Percentiles rank a stretch among this genome's conserved stretches.
phyloP scores from a whole-genome alignment of 2,888 invertebrate genomes.

The Bhutanitis thaidina region DNA sequence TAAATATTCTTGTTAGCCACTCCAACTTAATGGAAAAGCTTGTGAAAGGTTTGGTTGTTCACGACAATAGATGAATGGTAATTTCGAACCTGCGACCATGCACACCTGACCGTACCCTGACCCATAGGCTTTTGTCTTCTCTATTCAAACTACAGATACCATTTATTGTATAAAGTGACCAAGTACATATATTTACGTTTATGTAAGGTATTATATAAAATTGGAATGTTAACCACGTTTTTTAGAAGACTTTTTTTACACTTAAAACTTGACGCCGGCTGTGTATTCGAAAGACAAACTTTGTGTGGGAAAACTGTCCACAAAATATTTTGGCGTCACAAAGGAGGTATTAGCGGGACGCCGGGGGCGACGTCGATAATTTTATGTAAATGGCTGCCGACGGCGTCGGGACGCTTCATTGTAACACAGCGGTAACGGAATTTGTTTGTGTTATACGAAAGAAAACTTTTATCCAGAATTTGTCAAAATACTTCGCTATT shows the following conservation, averaged over 20 bases:
- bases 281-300: slow-evolving; percentile 72
- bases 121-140: too few relatives aligned
- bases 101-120: too few relatives aligned
- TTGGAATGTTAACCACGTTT: too few relatives aligned
- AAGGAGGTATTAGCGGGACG: slow-evolving; percentile 62
- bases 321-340: slow-evolving; percentile 77
- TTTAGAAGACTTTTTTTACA: slow-evolving; percentile 30
- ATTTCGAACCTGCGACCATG: too few relatives aligned
- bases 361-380: slow-evolving; percentile 33
- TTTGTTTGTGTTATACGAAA: slow-evolving; percentile 62
- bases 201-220: too few relatives aligned
- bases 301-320: slow-evolving; percentile 75
- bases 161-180: too few relatives aligned
- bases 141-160: too few relatives aligned
- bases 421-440: slow-evolving; percentile 40
- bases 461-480: slow-evolving; percentile 32
- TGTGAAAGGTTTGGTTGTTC: too few relatives aligned
- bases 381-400: slow-evolving; percentile 60
- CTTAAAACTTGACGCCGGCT: slow-evolving; percentile 32
- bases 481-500: slow-evolving; percentile 13
- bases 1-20: too few relatives aligned
- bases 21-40: too few relatives aligned
- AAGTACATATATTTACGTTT: too few relatives aligned
- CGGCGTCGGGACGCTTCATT: slow-evolving; percentile 30
- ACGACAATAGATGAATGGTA: too few relatives aligned